Evolutionary conservation across 2,797 vertebrate genomes (phyloP), one percentile per base, ranked within the genome.

Genomic region (Garrulus glandarius): DNA sequence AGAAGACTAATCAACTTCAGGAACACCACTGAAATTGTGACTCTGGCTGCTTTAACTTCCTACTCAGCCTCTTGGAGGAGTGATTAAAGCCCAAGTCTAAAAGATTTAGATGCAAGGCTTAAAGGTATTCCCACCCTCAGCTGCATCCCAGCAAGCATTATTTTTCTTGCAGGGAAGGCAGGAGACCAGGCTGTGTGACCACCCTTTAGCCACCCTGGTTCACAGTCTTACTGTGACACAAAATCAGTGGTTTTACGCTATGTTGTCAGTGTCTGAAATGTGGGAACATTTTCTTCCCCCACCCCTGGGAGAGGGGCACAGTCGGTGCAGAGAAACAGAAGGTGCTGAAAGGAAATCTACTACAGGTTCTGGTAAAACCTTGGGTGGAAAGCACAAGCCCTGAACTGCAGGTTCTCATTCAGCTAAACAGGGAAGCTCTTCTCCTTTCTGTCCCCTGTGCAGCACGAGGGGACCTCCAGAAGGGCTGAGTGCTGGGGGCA

Each of bases 11-110:
- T 87, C 43, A 78, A 49, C 71, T 78, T 83, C 68, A 87, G 71
- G 60, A 87, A 64, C 46, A 74, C 22, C 76, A 60, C 68, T 43
- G 53, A 82, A 96, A 87, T 20, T 68, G 53, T 60, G 75, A 29
- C 50, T 95, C 79, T 57, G 83, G 87, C 41, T 95, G 79, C 65
- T 93, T 91, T 68, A 91, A 61, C 79, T 71, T 95, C 89, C 53
- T 68, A 43, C 41, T 80, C 64, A 92, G 64, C 36, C 34, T 64
- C 24, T 89, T 70, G 24, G 60, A 93, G 37, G 41, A 77, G 44
- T 32, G 60, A 82, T 85, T 93, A 89, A 91, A 94, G 37, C 26
- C 5, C 0, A 74, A 87, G 44, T 6, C 52, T 19, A 59, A 87
- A 79, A n/a, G 56, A 82, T 70, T 76, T 74, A 82, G 44, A 67